Base-by-base conservation (phyloP, 2,797 vertebrate genomes). In the Macrochelys suwanniensis region DNA sequence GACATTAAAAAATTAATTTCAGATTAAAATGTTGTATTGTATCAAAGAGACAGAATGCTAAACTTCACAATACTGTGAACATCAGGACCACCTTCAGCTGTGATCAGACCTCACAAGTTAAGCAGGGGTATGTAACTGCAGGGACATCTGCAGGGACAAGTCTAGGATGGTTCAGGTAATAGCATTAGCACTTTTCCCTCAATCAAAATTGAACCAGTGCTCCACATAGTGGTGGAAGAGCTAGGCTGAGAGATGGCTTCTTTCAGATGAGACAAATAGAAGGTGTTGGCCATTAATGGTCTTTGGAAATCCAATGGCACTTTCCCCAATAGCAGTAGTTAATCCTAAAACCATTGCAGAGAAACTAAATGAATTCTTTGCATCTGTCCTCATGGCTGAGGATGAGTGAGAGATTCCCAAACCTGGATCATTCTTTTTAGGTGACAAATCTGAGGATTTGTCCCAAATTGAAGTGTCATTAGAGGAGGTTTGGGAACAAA, bases 161-260 rank as follows among this genome's bases (percentile, higher is more conserved):
- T 13, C 37, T 9, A 0, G 10, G 15, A 2, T 0, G 0, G 87
- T 8, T 11, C 1, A 1, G 47, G 42, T 31, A 81, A 37, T 23
- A 68, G 45, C 51, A 82, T 56, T 1, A 59, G 28, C 5, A 11
- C n/a, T 61, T 50, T 54, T 49, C 11, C 47, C 15, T 17, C 28
- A 47, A 21, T 6, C 28, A 37, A 57, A 61, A 6, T 8, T 23
- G 57, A 5, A 47, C 1, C 2, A 0, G 4, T 1, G 1, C 17
- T 79, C n/a, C 10, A 0, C 1, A 3, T 0, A 0, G 7, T 2
- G 9, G 4, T 0, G 19, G 25, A 33, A 54, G 15, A 11, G 45
- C 2, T 2, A 10, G 7, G 74, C 0, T 1, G 50, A 4, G 51
- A 9, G 13, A 45, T 53, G 7, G 5, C 0, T 2, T 8, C 28